Conservation (phyloP, 1,140 invertebrate genomes). For the Meloidogyne hapla region DNA sequence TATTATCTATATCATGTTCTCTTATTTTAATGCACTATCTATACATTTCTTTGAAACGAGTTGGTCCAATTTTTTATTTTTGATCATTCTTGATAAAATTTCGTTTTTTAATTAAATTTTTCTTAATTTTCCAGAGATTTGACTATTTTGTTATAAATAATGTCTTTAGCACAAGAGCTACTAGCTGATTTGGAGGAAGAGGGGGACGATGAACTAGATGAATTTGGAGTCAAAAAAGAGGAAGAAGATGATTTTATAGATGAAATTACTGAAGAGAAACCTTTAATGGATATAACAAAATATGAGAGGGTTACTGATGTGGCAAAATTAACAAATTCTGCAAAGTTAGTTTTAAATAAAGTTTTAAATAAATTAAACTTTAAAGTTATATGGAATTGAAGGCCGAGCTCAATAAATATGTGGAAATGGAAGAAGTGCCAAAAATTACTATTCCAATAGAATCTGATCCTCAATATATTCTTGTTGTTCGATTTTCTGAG, state of each 20-base stretch:
- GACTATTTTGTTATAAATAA: too few relatives aligned
- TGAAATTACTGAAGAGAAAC: conserved; percentile 55
- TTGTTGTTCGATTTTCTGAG: conserved; percentile 61
- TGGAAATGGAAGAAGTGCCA: conserved; percentile 51
- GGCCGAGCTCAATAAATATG: conserved; percentile 36
- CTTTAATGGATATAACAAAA: conserved; percentile 28
- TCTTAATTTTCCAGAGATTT: too few relatives aligned
- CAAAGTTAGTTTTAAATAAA: conserved; percentile 31
- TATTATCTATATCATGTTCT: too few relatives aligned
- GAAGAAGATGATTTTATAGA: conserved; percentile 59
- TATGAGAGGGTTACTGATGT: conserved; percentile 52
- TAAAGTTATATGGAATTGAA: conserved; percentile 56
- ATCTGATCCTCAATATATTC: conserved; percentile 57
- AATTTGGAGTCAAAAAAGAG: conserved; percentile 29
- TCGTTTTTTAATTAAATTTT: too few relatives aligned
- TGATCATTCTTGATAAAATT: too few relatives aligned
- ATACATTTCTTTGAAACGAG: too few relatives aligned
- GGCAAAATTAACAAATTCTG: conserved; percentile 51
- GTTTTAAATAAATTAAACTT: conserved; percentile 27
- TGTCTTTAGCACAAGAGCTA: conserved; percentile 63
- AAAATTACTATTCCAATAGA: conserved; percentile 54
- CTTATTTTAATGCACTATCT: too few relatives aligned
- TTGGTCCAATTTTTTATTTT: too few relatives aligned
- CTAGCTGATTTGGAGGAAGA: conserved; percentile 62
- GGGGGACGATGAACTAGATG: conserved; percentile 56